These are phyloP conservation scores for Calycopis cecrops DNA, from an alignment of 1,140 invertebrate genomes.

Conservation along the genomic window DNA sequence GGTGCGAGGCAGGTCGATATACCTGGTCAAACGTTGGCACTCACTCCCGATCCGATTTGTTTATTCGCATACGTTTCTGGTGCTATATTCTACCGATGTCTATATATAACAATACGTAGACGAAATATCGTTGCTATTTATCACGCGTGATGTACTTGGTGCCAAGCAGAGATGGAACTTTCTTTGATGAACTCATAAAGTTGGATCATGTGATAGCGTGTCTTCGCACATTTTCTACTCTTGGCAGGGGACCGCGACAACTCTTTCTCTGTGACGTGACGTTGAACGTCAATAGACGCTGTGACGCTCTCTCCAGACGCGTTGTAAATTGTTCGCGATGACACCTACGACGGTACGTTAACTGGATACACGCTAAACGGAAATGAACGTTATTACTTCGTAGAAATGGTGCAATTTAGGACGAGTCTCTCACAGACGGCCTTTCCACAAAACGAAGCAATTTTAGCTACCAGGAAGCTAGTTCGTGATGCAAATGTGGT, in stretches of 20 bases:
- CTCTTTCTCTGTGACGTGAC: constrained; percentile 6
- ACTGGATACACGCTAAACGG: not conserved
- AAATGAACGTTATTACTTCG: constrained; percentile 2
- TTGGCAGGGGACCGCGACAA: not conserved
- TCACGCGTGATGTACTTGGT: constrained; percentile 32
- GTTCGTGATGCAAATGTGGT: too few relatives aligned
- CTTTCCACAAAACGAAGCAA: too few relatives aligned
- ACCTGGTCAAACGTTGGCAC: constrained; percentile 43
- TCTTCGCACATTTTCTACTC: not conserved
- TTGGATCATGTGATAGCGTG: constrained; percentile 27
- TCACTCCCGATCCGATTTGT: constrained; percentile 39
- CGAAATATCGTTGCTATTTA: constrained; percentile 42
- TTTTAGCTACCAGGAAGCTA: too few relatives aligned
- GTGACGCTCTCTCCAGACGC: not conserved
- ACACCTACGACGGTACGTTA: not conserved
- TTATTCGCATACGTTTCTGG: constrained; percentile 27
- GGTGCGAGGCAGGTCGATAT: constrained; percentile 31
- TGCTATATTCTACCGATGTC: constrained; percentile 26
- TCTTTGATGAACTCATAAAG: constrained; percentile 28
- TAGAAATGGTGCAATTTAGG: too few relatives aligned
- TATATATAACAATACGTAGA: constrained; percentile 23
- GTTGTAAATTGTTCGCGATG: not conserved
- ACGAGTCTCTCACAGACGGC: too few relatives aligned
- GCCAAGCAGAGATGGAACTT: constrained; percentile 40
- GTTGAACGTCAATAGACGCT: not conserved